Evolutionary conservation across 2,888 invertebrate genomes (phyloP).

Genomic region (Apamea sordens): DNA sequence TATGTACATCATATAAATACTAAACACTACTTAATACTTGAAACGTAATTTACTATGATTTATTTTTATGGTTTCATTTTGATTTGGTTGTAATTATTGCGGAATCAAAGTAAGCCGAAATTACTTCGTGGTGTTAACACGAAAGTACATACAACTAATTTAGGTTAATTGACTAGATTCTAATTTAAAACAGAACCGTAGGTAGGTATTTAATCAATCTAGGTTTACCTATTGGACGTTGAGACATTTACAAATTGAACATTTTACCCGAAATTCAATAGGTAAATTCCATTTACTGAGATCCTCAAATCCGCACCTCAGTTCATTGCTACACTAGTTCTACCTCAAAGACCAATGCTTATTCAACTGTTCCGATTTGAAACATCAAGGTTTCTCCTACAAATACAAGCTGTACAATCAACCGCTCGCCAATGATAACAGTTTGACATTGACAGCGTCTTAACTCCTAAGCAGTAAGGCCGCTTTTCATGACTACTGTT

Average conservation of each 20-base stretch:
- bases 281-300: not conserved
- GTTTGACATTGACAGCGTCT: not conserved
- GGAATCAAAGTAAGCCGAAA: not conserved
- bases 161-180: not conserved
- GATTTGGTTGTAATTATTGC: not conserved
- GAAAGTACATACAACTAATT: not conserved
- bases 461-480: not conserved
- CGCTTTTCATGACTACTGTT: not conserved
- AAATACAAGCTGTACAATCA: slow-evolving; percentile 44
- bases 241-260: not conserved
- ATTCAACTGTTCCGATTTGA: slow-evolving; percentile 18
- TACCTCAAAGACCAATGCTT: slow-evolving; percentile 18
- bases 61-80: not conserved
- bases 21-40: not conserved
- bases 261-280: not conserved
- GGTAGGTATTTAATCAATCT: not conserved
- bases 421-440: not conserved
- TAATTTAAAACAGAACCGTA: not conserved
- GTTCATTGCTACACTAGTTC: not conserved
- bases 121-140: not conserved
- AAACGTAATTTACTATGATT: not conserved
- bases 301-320: not conserved
- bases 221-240: not conserved
- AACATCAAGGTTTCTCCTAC: slow-evolving; percentile 30
- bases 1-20: not conserved